Evolutionary conservation across 2,888 invertebrate genomes (phyloP).

Genomic region (Cryptosula pallasiana): DNA sequence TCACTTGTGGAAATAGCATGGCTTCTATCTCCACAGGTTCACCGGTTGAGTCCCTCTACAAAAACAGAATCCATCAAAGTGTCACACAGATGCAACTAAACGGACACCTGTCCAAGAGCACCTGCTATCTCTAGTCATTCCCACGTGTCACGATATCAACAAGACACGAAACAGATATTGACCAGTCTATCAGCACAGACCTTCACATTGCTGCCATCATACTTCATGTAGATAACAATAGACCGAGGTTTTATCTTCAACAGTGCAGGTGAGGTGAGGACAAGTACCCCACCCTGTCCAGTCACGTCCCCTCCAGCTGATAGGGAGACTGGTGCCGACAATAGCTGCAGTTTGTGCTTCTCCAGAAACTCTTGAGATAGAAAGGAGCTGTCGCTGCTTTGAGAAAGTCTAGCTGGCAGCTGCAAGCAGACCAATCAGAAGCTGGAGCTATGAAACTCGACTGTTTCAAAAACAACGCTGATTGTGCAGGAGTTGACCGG

Average conservation of each 20-base stretch:
- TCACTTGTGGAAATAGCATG: conserved; percentile 21
- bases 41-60: no score
- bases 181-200: no score
- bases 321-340: conserved; percentile 81
- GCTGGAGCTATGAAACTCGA: no score
- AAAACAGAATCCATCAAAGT: no score
- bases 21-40: not conserved
- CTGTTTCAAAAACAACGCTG: no score
- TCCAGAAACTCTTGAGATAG: conserved; percentile 55
- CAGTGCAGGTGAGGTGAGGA: conserved; percentile 71
- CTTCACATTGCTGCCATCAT: no score
- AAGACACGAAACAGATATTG: no score
- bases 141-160: no score
- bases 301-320: conserved; percentile 76
- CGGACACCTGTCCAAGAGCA: no score
- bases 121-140: no score
- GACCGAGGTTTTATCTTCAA: conserved; percentile 46
- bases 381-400: not conserved
- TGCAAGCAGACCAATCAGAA: not conserved
- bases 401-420: not conserved
- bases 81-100: no score
- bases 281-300: conserved; percentile 76
- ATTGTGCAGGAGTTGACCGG: no score
- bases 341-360: conserved; percentile 80
- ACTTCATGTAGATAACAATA: conserved; percentile 46